phyloP scores from a whole-genome alignment of 2,113 vertebrate genomes.

The Polypterus bichir region DNA sequence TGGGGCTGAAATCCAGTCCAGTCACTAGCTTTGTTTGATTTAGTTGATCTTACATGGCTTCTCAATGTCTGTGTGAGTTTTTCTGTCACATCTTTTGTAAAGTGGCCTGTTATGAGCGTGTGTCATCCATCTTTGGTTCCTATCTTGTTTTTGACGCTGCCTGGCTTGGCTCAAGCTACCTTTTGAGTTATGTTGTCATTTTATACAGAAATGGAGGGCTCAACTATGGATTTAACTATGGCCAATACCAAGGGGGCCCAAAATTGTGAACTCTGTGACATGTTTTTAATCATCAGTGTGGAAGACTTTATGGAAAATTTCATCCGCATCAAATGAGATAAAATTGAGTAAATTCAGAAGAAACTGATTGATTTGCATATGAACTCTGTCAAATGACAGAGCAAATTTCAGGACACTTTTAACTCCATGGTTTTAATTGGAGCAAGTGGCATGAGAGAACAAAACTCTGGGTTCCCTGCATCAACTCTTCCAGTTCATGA shows the following conservation, averaged over 20 bases:
- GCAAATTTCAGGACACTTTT: not conserved
- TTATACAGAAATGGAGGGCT: too few relatives aligned
- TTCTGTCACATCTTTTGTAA: too few relatives aligned
- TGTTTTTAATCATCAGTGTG: constrained; percentile 7
- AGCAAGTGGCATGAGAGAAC: constrained; percentile 3
- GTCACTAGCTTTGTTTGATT: too few relatives aligned
- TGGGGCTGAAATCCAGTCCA: too few relatives aligned
- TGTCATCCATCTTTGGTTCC: too few relatives aligned
- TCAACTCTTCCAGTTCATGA: constrained; percentile 8
- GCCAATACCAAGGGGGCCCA: constrained; percentile 3
- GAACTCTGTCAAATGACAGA: constrained; percentile 3
- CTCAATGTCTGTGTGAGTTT: too few relatives aligned
- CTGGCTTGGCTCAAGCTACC: too few relatives aligned
- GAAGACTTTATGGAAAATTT: constrained; percentile 6
- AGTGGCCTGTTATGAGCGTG: too few relatives aligned
- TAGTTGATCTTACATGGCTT: too few relatives aligned
- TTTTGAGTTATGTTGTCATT: too few relatives aligned
- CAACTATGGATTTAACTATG: not conserved
- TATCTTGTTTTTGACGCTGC: too few relatives aligned
- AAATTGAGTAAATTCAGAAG: constrained; percentile 7
- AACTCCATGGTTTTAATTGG: not conserved
- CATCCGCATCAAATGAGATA: not conserved
- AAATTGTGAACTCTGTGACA: constrained; percentile 3
- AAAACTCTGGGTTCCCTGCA: constrained; percentile 5
- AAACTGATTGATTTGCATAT: constrained; percentile 4